phyloP scores from a whole-genome alignment of 2,888 invertebrate species.

The Creontiades dilutus region DNA sequence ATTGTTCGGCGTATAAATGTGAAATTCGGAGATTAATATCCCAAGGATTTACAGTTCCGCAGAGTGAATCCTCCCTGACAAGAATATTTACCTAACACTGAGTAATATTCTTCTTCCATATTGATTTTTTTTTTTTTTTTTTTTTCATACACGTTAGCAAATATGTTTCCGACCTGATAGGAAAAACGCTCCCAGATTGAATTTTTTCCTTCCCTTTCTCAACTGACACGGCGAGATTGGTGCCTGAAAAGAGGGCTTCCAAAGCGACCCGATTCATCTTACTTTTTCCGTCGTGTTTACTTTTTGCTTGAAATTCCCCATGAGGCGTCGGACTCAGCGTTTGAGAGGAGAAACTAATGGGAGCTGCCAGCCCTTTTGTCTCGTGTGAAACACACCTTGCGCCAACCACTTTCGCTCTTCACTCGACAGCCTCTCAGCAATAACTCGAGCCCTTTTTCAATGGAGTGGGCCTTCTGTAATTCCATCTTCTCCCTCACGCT shows the following conservation, averaged over 20 bases:
- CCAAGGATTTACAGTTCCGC: not conserved
- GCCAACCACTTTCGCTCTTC: conserved; percentile 25
- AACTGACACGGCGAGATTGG: not conserved
- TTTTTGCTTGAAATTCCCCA: conserved; percentile 3
- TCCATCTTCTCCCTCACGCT: conserved; percentile 24
- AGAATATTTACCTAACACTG: not conserved
- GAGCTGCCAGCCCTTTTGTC: conserved; percentile 34
- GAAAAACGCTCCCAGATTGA: not conserved
- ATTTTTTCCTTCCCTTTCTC: not conserved
- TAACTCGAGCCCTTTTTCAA: conserved; percentile 42
- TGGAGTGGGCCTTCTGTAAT: conserved; percentile 44
- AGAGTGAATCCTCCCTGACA: not conserved
- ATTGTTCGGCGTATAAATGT: not conserved
- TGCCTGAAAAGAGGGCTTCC: not conserved
- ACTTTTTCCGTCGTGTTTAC: conserved; percentile 32
- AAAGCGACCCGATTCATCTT: conserved; percentile 27
- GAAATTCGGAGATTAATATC: too few relatives aligned
- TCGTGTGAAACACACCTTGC: conserved; percentile 44
- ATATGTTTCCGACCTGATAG: not conserved
- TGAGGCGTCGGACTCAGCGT: not conserved
- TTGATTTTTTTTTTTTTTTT: not conserved
- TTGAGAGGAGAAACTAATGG: conserved; percentile 33
- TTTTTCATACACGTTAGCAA: not conserved
- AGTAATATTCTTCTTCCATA: not conserved
- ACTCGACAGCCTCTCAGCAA: conserved; percentile 33